phyloP scores from a whole-genome alignment of 2,888 invertebrate species.

The Drosophila bunnanda region DNA sequence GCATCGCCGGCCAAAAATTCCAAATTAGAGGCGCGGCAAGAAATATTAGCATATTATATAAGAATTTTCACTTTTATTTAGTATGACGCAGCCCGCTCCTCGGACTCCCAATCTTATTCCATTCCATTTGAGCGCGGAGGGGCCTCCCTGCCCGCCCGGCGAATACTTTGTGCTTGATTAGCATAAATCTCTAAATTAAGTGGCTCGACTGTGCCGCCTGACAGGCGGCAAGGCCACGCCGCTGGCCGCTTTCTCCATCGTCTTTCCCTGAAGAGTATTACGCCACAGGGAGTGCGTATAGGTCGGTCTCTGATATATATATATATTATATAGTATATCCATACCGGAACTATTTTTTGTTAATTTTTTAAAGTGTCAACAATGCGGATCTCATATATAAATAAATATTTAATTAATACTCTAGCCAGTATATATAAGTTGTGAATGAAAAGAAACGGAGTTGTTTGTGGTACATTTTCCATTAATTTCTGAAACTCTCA shows the following conservation, averaged over 20 bases:
- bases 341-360: conserved; percentile 1
- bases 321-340: neutral
- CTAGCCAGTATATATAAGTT: too few relatives aligned
- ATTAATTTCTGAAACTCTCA: neutral
- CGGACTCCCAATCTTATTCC: neutral
- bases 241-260: conserved; percentile 22
- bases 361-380: neutral
- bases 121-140: conserved; percentile 31
- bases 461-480: neutral
- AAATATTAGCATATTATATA: conserved; percentile 57
- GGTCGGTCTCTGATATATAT: neutral
- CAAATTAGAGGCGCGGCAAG: conserved; percentile 43
- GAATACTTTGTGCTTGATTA: conserved; percentile 57
- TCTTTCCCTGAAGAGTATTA: conserved; percentile 20
- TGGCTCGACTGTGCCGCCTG: conserved; percentile 36
- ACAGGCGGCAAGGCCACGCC: conserved; percentile 48
- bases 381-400: neutral
- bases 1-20: conserved; percentile 18
- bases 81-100: conserved; percentile 17
- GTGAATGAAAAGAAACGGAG: neutral
- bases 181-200: conserved; percentile 61
- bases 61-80: conserved; percentile 58
- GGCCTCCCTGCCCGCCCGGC: conserved; percentile 20
- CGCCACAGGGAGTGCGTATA: neutral
- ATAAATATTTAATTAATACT: neutral